Evolutionary conservation across 2,113 vertebrate species (phyloP).

Genomic region (Otocyon megalotis): DNA sequence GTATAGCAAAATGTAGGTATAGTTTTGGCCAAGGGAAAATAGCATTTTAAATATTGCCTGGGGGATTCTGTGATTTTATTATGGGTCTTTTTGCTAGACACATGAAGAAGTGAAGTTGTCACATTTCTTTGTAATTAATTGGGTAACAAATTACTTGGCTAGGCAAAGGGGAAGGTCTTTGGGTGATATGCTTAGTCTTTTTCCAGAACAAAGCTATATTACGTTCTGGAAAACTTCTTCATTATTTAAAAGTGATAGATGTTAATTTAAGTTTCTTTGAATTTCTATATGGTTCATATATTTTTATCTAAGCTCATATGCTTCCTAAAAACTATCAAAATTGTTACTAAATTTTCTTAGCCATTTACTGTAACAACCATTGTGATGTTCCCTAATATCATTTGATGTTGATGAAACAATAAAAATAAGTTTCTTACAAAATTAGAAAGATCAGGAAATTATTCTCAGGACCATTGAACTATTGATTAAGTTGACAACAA

Average conservation of each 20-base stretch:
- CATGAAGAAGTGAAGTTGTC: neutral
- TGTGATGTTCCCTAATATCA: neutral
- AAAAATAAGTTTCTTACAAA: constrained; percentile 62
- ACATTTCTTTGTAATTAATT: constrained; percentile 49
- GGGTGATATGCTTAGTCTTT: neutral
- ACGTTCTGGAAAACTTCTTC: constrained; percentile 46
- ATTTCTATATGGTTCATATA: constrained; percentile 59
- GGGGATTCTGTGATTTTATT: constrained; percentile 18
- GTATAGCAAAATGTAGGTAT: neutral
- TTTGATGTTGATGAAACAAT: constrained; percentile 60
- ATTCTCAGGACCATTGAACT: constrained; percentile 22
- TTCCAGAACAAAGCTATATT: constrained; percentile 35
- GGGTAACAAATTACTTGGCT: neutral
- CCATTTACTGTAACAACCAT: constrained; percentile 52
- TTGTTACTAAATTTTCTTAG: constrained; percentile 65
- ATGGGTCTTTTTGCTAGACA: neutral
- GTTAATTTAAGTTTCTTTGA: constrained; percentile 69
- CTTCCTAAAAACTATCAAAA: constrained; percentile 55
- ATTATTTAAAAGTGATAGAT: constrained; percentile 69
- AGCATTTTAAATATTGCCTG: neutral
- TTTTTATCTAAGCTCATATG: constrained; percentile 31
- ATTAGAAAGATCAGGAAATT: constrained; percentile 16
- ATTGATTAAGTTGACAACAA: constrained; percentile 29
- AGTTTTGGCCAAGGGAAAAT: constrained; percentile 33
- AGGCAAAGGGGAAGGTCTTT: constrained; percentile 16